Evolutionary conservation across 2,113 vertebrate species (phyloP).

Genomic region (Forbesichthys agassizii): DNA sequence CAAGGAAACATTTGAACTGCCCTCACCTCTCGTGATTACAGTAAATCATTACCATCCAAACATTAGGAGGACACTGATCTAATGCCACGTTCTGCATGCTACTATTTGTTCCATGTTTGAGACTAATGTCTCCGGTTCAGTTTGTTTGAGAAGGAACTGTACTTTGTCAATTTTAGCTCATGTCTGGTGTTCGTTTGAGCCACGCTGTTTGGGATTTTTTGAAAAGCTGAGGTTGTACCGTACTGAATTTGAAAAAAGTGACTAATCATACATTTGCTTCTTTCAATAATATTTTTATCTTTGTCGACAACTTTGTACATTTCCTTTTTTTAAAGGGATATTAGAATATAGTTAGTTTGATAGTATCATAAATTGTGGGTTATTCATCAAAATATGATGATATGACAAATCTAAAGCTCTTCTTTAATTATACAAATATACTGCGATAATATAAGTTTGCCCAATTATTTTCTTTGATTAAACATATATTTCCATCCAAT

Average conservation of each 20-base stretch:
- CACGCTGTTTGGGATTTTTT: slow-evolving; percentile 46
- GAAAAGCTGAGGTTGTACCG: slow-evolving; percentile 50
- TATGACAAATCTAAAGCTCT: no score
- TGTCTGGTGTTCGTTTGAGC: slow-evolving; percentile 66
- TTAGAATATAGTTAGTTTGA: no score
- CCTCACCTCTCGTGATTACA: slow-evolving; percentile 50
- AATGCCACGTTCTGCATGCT: slow-evolving; percentile 45
- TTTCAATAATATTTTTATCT: no score
- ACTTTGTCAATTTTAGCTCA: slow-evolving; percentile 67
- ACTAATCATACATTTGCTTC: slow-evolving; percentile 28
- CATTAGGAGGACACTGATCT: slow-evolving; percentile 53
- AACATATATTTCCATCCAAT: no score
- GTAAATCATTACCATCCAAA: slow-evolving; percentile 59
- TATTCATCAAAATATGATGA: no score
- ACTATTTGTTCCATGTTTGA: slow-evolving; percentile 60
- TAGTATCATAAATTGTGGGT: no score
- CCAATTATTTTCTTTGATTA: no score
- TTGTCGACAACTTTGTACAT: no score
- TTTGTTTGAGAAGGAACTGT: slow-evolving; percentile 37
- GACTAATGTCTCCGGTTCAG: slow-evolving; percentile 49
- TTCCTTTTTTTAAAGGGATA: no score
- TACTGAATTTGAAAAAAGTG: slow-evolving; percentile 30
- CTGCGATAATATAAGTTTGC: no score
- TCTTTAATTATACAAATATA: no score
- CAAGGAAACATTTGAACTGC: slow-evolving; percentile 32